Percentiles rank a stretch among this genome's conserved stretches.
Evolutionary conservation across 2,888 invertebrate species (phyloP).

Genomic region (Monoplex corrugatus): DNA sequence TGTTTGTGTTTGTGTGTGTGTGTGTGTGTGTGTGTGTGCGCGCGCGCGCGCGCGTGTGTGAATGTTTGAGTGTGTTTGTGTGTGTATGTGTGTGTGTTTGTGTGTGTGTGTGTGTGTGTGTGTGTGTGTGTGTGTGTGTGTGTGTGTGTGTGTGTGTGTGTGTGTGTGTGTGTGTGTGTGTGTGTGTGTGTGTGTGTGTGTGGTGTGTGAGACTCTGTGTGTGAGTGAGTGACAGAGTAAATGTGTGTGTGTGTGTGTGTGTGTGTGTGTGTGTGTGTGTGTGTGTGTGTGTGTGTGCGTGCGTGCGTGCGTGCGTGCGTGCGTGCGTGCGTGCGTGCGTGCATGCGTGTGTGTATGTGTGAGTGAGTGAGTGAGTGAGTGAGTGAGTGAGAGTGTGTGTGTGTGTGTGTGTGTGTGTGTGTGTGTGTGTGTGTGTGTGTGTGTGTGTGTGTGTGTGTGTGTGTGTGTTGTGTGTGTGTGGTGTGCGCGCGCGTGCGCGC

Average conservation of each 20-base stretch:
- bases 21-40: background rate
- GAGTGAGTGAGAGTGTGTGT: background rate
- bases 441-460: background rate
- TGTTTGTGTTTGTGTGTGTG: background rate
- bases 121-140: background rate
- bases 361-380: background rate
- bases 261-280: background rate
- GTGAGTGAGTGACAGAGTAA: no score
- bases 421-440: slow-evolving; percentile 1
- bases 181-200: background rate
- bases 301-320: no score
- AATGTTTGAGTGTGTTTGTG: background rate
- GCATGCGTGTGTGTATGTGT: background rate
- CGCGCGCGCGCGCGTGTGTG: background rate
- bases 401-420: background rate
- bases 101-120: background rate
- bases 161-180: background rate
- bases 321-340: no score
- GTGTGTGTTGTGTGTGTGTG: background rate
- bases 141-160: background rate
- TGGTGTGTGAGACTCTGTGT: no score
- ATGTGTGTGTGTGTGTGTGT: background rate
- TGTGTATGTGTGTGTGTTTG: background rate
- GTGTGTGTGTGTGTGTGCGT: background rate
- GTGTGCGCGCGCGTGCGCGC: background rate